Conservation (phyloP, 2,888 invertebrate species). For the Chrysolina americana region DNA sequence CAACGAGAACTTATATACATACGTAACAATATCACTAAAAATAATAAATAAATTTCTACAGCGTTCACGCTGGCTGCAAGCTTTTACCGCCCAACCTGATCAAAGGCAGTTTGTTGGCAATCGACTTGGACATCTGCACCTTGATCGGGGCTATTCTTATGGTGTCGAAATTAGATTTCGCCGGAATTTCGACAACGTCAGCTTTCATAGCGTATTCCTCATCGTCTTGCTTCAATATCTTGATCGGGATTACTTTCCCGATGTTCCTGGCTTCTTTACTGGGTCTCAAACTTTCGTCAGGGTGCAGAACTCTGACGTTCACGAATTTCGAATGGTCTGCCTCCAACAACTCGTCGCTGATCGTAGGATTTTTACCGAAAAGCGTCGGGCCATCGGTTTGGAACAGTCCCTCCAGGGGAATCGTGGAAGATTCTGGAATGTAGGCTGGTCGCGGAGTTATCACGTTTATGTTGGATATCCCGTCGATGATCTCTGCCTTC, state of each 20-base stretch:
- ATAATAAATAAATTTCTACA: constrained; percentile 43
- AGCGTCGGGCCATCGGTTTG: constrained; percentile 71
- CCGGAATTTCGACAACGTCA: constrained; percentile 66
- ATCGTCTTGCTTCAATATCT: constrained; percentile 58
- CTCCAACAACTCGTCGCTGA: constrained; percentile 65
- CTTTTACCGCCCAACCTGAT: constrained; percentile 37
- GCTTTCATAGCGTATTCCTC: constrained; percentile 64
- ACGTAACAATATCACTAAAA: constrained; percentile 52
- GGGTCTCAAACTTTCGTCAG: constrained; percentile 51
- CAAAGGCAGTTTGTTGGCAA: constrained; percentile 49
- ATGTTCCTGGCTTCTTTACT: constrained; percentile 47
- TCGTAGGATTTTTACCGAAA: constrained; percentile 38
- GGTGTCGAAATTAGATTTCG: constrained; percentile 58
- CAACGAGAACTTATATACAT: constrained; percentile 54
- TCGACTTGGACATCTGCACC: constrained; percentile 59
- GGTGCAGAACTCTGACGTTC: constrained; percentile 64
- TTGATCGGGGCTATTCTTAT: constrained; percentile 67
- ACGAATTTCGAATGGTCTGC: constrained; percentile 65
- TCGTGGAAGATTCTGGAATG: constrained; percentile 75
- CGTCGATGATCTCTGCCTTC: constrained; percentile 66
- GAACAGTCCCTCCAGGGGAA: constrained; percentile 79
- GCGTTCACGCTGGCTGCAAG: neutral
- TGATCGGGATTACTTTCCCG: constrained; percentile 58
- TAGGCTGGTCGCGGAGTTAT: constrained; percentile 64
- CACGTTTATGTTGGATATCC: constrained; percentile 64